Evolutionary conservation across 2,113 vertebrate species (phyloP), one percentile per base, ranked within the genome.

Genomic region (Cygnus atratus): DNA sequence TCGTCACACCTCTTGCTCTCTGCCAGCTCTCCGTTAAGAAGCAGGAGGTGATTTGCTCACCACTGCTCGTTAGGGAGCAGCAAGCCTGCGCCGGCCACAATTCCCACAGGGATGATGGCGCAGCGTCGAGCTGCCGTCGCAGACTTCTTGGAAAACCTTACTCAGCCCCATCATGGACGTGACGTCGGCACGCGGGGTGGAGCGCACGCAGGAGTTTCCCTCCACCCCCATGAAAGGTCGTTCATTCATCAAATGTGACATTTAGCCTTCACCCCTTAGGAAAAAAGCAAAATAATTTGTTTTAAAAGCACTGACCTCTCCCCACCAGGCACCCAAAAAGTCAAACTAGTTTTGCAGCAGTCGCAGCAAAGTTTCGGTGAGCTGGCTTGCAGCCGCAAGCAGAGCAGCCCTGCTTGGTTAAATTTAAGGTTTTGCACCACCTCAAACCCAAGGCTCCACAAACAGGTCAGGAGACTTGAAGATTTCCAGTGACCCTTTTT

Each of bases 371-470:
- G 28, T 3, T 4, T 44, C 15, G 6, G 16, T 9, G 9, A 7
- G 7, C 6, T 18, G 1, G 3, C 2, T 63, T 33, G 29, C 17
- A 3, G 17, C 54, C 35, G 46, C 2, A 44, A 79, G 29, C 57
- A 21, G 6, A 25, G 43, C 41, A 7, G 39, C 37, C 0, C 4
- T 1, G 10, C 35, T 10, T 9, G 0, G 4, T 11, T 31, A 31
- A 10, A 28, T 26, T 55, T 4, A 3, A 29, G 19, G 5, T 33
- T 43, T 63, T 31, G n/a, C 70, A 16, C 26, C 57, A 7, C 14
- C 48, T 75, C 35, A 1, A 16, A 35, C 62, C 62, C 55, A 13
- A 41, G 41, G 33, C 57, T 26, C 65, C 44, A 10, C 1, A 5
- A 19, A 1, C 0, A 3, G 35, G 12, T 25, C 57, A 46, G 57